Conservation (phyloP, 2,888 invertebrate species). For the Linnaemya vulpina region DNA sequence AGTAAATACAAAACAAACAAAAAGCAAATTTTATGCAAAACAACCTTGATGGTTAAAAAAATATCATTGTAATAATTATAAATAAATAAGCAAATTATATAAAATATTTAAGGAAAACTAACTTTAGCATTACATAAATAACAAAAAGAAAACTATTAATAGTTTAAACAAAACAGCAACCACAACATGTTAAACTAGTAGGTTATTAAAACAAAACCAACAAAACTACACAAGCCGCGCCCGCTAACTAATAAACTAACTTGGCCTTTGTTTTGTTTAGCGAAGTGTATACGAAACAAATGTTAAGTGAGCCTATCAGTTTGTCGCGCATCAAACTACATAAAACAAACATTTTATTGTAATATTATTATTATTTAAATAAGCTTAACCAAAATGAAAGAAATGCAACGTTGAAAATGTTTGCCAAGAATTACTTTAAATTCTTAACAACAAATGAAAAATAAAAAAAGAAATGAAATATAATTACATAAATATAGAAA, state of each 20-base stretch:
- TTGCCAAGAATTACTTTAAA: constrained; percentile 60
- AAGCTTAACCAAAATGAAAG: constrained; percentile 65
- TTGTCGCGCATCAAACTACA: constrained; percentile 2
- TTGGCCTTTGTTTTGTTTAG: not conserved
- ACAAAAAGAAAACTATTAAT: constrained; percentile 42
- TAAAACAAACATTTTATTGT: constrained; percentile 62
- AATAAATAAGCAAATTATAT: constrained; percentile 52
- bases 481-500: constrained; percentile 59
- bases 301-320: not conserved
- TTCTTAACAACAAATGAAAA: constrained; percentile 45
- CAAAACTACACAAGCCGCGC: constrained; percentile 49
- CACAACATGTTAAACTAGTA: constrained; percentile 70
- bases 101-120: constrained; percentile 48
- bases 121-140: constrained; percentile 63
- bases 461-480: constrained; percentile 61
- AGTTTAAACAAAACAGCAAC: constrained; percentile 35
- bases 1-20: constrained; percentile 48
- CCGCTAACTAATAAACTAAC: not conserved
- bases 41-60: constrained; percentile 73
- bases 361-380: constrained; percentile 64
- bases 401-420: constrained; percentile 65
- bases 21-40: constrained; percentile 64
- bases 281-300: not conserved
- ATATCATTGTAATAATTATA: constrained; percentile 68
- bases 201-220: constrained; percentile 53